Percentiles rank a stretch among this genome's conserved stretches.
Conservation (phyloP, 1,140 invertebrate genomes). For the Monochamus saltuarius region DNA sequence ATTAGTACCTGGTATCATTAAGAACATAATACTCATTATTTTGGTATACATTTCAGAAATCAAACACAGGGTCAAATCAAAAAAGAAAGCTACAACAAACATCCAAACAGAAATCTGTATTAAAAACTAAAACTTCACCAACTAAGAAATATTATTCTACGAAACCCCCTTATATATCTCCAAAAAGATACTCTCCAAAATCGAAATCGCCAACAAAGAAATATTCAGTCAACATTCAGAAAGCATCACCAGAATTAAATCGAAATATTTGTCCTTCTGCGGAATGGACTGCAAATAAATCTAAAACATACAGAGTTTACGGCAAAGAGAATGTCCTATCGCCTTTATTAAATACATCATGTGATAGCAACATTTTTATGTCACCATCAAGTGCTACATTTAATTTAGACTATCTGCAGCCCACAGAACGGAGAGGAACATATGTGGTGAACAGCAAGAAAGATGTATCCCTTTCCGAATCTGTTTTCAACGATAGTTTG, state of each 20-base stretch:
- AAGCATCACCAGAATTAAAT: too few species aligned
- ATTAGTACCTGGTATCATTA: too few species aligned
- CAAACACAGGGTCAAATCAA: slow-evolving; percentile 1
- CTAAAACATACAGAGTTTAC: neutral
- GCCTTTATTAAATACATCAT: neutral
- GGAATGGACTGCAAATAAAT: neutral
- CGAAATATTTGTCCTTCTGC: too few species aligned
- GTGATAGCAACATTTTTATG: slow-evolving; percentile 7
- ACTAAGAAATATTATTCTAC: slow-evolving; percentile 22
- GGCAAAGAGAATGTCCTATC: slow-evolving; percentile 22
- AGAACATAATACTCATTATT: too few species aligned
- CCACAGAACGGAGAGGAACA: slow-evolving; percentile 21
- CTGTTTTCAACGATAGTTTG: slow-evolving; percentile 29
- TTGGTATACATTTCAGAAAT: slow-evolving; percentile 6
- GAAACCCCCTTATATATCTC: slow-evolving; percentile 19
- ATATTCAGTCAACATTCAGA: neutral
- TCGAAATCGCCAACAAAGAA: neutral
- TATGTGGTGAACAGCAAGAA: slow-evolving; percentile 15
- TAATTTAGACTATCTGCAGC: slow-evolving; percentile 1
- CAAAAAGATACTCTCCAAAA: slow-evolving; percentile 2
- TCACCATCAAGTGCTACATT: slow-evolving; percentile 22
- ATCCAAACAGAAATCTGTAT: too few species aligned
- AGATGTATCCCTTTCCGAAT: slow-evolving; percentile 1
- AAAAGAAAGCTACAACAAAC: neutral
- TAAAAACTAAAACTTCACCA: neutral